Percentiles rank a stretch among this genome's conserved stretches.
phyloP scores from a whole-genome alignment of 2,888 invertebrate genomes.

The Parascotia fuliginaria region DNA sequence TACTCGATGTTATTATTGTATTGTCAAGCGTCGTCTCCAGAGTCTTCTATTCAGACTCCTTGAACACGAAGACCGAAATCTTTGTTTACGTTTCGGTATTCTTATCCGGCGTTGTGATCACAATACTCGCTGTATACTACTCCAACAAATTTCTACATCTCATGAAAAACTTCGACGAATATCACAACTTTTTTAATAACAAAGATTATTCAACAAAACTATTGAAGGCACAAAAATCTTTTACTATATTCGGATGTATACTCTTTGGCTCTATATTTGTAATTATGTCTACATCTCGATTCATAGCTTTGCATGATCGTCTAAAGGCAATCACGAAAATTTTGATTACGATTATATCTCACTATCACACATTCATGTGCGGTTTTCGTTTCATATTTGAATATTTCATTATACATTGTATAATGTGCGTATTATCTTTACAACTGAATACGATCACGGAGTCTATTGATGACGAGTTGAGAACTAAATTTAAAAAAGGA shows the following conservation, averaged over 20 bases:
- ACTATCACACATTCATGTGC: constrained; percentile 22
- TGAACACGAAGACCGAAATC: no score
- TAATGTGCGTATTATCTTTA: constrained; percentile 43
- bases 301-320: background rate
- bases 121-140: constrained; percentile 5
- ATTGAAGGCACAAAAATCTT: constrained; percentile 13
- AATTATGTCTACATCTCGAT: background rate
- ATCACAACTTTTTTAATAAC: constrained; percentile 15
- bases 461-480: constrained; percentile 26
- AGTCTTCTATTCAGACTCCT: no score
- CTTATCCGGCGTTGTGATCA: constrained; percentile 20
- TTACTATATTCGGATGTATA: background rate
- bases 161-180: constrained; percentile 24
- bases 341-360: background rate
- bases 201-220: constrained; percentile 11
- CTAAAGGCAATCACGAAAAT: background rate
- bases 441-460: constrained; percentile 44
- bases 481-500: background rate
- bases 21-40: no score
- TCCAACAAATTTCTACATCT: constrained; percentile 20
- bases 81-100: constrained; percentile 7
- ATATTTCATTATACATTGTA: constrained; percentile 37
- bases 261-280: background rate
- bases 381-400: constrained; percentile 44
- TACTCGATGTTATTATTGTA: constrained; percentile 5